A percentile compares a stretch with the other conserved stretches of the same genome.
phyloP scores from a whole-genome alignment of 2,888 invertebrate genomes.

The Scotopteryx bipunctaria region DNA sequence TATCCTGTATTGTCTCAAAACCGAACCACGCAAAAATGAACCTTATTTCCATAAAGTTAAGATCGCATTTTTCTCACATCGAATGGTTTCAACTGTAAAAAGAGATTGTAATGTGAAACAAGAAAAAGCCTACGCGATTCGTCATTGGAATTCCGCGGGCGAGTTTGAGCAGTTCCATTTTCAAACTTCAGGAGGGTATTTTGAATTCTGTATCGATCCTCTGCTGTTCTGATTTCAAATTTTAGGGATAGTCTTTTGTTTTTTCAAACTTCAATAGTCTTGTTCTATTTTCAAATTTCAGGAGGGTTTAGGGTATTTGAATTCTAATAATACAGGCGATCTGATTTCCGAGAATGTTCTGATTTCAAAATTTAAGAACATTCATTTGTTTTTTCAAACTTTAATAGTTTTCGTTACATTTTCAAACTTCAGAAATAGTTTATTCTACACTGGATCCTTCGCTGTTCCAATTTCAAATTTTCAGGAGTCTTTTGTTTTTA shows the following conservation, averaged over 20 bases:
- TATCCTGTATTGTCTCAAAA: constrained; percentile 22
- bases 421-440: too few species aligned
- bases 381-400: too few species aligned
- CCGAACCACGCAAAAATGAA: background rate
- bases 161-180: constrained; percentile 70
- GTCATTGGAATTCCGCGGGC: constrained; percentile 81
- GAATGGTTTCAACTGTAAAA: constrained; percentile 25
- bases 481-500: too few species aligned
- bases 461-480: too few species aligned
- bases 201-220: constrained; percentile 60
- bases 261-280: too few species aligned
- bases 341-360: too few species aligned
- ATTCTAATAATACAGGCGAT: too few species aligned
- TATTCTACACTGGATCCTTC: too few species aligned
- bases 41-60: constrained; percentile 3
- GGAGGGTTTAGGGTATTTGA: too few species aligned
- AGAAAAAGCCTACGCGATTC: constrained; percentile 81
- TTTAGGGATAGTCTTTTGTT: constrained; percentile 3
- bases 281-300: too few species aligned
- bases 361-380: too few species aligned
- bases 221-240: constrained; percentile 23
- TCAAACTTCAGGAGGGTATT: constrained; percentile 61
- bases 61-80: constrained; percentile 10
- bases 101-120: constrained; percentile 59
- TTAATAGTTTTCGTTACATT: too few species aligned